phyloP scores from a whole-genome alignment of 2,888 invertebrate genomes.

The Octodonta nipae region DNA sequence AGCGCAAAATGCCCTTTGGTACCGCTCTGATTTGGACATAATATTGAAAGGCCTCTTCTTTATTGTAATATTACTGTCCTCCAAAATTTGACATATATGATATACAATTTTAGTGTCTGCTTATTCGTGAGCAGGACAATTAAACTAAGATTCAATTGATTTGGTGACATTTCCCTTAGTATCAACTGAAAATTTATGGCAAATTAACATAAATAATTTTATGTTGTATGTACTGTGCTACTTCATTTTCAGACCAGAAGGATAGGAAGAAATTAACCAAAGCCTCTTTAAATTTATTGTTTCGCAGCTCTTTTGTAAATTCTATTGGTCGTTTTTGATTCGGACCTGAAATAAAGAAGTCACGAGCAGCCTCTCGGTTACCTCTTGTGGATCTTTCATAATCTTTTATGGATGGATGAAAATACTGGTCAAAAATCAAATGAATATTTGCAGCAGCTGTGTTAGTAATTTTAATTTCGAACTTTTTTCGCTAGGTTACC shows the following conservation, averaged over 20 bases:
- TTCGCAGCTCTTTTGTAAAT: background rate
- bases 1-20: too few species aligned
- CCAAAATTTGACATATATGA: background rate
- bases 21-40: too few species aligned
- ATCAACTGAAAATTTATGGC: background rate
- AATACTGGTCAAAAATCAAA: conserved; percentile 1
- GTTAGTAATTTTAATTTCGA: background rate
- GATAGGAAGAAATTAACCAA: background rate
- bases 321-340: background rate
- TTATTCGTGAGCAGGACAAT: conserved; percentile 1
- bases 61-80: background rate
- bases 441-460: background rate
- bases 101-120: conserved; percentile 1
- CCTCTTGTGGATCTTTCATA: background rate
- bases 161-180: background rate
- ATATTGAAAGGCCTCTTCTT: too few species aligned
- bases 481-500: background rate
- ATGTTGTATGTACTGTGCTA: too few species aligned
- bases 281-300: background rate
- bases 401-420: background rate
- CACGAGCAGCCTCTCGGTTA: background rate
- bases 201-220: background rate
- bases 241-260: background rate
- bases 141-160: background rate
- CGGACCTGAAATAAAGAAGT: background rate